phyloP scores from a whole-genome alignment of 2,888 invertebrate species.

The Dichetophora obliterata region DNA sequence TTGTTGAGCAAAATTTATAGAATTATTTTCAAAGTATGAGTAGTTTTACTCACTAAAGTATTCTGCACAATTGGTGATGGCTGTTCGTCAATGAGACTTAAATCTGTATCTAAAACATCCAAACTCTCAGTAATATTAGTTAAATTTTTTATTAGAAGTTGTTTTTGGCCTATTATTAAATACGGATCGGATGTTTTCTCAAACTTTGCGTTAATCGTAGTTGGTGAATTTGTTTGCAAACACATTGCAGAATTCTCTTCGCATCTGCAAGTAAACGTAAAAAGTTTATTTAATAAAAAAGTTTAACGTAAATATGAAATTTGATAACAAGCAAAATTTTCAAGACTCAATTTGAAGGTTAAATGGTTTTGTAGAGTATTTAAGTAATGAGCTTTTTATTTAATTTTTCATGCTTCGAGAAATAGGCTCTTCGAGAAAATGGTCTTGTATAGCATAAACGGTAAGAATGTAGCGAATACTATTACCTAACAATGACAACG shows the following conservation, averaged over 20 bases:
- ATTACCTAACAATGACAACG: no score
- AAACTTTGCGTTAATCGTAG: not conserved
- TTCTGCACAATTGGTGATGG: slow-evolving; percentile 12
- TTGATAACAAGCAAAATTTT: no score
- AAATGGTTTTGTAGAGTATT: no score
- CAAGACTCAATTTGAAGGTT: no score
- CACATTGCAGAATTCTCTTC: not conserved
- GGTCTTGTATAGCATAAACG: no score
- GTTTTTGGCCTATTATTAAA: not conserved
- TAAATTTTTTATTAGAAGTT: not conserved
- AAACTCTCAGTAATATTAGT: not conserved
- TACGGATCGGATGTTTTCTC: not conserved
- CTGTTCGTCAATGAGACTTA: not conserved
- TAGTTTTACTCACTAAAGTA: slow-evolving; percentile 17
- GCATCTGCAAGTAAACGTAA: not conserved
- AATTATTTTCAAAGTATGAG: not conserved
- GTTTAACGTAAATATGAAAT: no score
- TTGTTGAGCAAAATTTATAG: not conserved
- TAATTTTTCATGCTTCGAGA: no score
- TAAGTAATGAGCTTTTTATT: no score
- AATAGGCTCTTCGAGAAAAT: no score
- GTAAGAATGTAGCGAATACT: no score
- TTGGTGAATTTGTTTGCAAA: not conserved
- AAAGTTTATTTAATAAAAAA: no score
- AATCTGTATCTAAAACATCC: not conserved